Evolutionary conservation across 2,113 vertebrate species (phyloP).

Genomic region (Spermophilus dauricus): DNA sequence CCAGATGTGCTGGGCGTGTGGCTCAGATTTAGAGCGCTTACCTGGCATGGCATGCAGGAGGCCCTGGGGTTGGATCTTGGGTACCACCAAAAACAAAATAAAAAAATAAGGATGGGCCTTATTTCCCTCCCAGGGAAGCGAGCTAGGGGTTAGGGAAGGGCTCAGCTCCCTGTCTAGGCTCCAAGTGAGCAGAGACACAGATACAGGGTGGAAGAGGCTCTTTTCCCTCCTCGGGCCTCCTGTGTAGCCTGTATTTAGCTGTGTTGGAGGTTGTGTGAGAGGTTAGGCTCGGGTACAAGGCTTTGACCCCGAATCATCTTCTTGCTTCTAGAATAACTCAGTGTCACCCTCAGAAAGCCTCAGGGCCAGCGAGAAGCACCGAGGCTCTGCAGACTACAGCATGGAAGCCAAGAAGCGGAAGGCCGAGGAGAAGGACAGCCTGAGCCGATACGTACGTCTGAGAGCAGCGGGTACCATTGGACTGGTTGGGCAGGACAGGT

Average conservation of each 20-base stretch:
- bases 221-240: not conserved
- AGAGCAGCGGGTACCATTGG: rapidly evolving
- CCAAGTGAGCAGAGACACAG: not conserved
- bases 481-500: not conserved
- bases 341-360: conserved; percentile 97
- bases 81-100: not conserved
- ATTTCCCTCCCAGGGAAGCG: no score
- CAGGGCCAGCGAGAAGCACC: conserved; percentile 95
- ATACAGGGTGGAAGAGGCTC: no score
- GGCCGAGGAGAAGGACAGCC: conserved; percentile 96
- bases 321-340: conserved; percentile 93
- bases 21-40: not conserved
- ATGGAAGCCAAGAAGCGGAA: conserved; percentile 97
- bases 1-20: not conserved
- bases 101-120: not conserved
- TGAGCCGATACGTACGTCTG: conserved; percentile 96
- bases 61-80: not conserved
- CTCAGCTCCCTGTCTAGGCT: not conserved
- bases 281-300: no score
- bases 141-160: not conserved
- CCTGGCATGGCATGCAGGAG: not conserved
- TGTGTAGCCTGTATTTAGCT: not conserved
- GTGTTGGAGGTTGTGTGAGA: rapidly evolving
- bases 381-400: conserved; percentile 94
- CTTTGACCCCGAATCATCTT: not conserved